Evolutionary conservation across 1,140 invertebrate genomes (phyloP).

Genomic region (Octopus bimaculoides): DNA sequence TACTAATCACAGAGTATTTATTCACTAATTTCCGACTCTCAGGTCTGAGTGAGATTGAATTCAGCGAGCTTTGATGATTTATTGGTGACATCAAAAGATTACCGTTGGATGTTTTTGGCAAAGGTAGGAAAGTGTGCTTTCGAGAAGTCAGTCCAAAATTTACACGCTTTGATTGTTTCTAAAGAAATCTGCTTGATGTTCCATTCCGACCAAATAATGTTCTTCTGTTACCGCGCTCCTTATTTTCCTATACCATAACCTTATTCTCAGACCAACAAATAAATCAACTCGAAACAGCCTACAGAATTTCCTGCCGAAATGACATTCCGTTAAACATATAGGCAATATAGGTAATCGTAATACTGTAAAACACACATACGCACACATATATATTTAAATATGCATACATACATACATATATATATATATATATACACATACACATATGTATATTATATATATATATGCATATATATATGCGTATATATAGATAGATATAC

Average conservation of each 20-base stretch:
- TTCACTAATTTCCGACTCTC: slow-evolving; percentile 12
- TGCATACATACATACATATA: too few species aligned
- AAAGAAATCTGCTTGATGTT: slow-evolving; percentile 3
- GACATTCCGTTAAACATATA: too few species aligned
- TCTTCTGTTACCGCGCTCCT: background rate
- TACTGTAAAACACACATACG: too few species aligned
- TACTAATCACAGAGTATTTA: background rate
- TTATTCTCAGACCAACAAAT: background rate
- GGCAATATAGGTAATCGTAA: too few species aligned
- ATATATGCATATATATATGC: too few species aligned
- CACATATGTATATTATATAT: too few species aligned
- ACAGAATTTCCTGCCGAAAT: too few species aligned
- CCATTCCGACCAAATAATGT: background rate
- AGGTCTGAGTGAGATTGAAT: slow-evolving; percentile 8
- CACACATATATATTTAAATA: too few species aligned
- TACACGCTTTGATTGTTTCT: slow-evolving; percentile 4
- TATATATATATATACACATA: too few species aligned
- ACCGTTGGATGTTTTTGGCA: background rate
- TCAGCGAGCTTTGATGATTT: background rate
- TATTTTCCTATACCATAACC: background rate
- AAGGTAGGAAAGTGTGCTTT: slow-evolving; percentile 4
- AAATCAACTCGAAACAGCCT: too few species aligned
- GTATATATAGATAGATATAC: too few species aligned
- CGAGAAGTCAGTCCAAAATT: background rate
- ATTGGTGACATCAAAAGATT: slow-evolving; percentile 9